Conservation (phyloP, 2,113 vertebrate genomes). For the Corapipo altera region DNA sequence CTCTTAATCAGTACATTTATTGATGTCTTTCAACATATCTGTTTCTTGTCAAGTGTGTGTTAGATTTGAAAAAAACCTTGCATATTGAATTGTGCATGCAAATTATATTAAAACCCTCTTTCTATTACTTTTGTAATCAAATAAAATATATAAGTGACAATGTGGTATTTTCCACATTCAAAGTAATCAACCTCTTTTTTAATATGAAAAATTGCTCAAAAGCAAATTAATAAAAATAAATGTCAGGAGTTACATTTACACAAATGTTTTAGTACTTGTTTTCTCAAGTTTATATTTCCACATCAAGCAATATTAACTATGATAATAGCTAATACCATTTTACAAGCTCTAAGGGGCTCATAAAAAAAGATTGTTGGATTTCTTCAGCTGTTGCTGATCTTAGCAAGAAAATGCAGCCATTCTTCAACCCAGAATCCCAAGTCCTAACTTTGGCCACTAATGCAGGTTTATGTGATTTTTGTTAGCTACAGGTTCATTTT, state of each 20-base stretch:
- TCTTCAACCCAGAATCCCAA: neutral
- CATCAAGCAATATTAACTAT: constrained; percentile 45
- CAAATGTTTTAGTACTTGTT: constrained; percentile 53
- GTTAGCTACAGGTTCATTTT: neutral
- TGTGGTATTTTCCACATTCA: constrained; percentile 35
- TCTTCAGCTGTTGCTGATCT: constrained; percentile 45
- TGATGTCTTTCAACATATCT: constrained; percentile 75
- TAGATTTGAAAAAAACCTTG: constrained; percentile 30
- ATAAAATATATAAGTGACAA: constrained; percentile 61
- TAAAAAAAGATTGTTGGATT: constrained; percentile 21
- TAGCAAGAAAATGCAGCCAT: neutral
- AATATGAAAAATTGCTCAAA: constrained; percentile 32
- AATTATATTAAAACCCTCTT: constrained; percentile 48
- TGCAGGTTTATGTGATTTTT: neutral
- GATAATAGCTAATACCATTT: constrained; percentile 43
- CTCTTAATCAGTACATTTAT: constrained; percentile 73
- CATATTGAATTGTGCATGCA: constrained; percentile 24
- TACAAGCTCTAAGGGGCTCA: constrained; percentile 4
- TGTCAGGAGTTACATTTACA: constrained; percentile 43
- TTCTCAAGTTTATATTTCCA: constrained; percentile 54
- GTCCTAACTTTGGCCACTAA: neutral
- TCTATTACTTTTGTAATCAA: constrained; percentile 47
- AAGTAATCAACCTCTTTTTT: constrained; percentile 48
- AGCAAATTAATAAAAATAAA: constrained; percentile 50
- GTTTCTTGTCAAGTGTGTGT: constrained; percentile 64